Evolutionary conservation across 2,797 vertebrate species (phyloP), one percentile per base, ranked within the genome.

Genomic region (Choloepus didactylus): DNA sequence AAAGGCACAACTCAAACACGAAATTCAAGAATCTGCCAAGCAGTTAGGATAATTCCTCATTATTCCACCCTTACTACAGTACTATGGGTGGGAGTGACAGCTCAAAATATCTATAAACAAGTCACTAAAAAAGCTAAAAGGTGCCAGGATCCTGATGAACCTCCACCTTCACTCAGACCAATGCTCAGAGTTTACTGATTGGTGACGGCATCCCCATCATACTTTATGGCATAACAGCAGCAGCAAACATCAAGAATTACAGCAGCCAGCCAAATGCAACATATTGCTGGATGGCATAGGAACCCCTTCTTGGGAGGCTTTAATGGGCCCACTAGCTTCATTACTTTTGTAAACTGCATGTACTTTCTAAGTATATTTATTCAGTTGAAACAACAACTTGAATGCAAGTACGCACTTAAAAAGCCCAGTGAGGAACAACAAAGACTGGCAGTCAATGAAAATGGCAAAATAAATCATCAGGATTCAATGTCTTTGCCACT

Each of bases 261-360:
- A 99, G 99, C 97, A 99, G 99, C 97, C 99, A 99, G 97, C 98
- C 98, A 27, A 98, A 96, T 8, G 99, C 99, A 0, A 99, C 99
- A 87, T 99, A 99, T 88, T 99, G 99, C 98, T 99, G 99, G 99
- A 99, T 99, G 99, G 99, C 99, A 0, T 99, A 99, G 99, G 99
- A 99, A 94, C 99, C 99, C 99, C 5, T 99, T 99, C 90, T 98
- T 99, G 54, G 99, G 99, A 46, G 99, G 99, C 0, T 99, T 99
- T 98, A 99, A 99, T 0, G 99, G 99, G 84, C 99, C 99, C 0
- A 99, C 99, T 59, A 98, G 99, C 89, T 99, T 99, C 98, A 99
- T 99, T 93, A 97, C 99, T 89, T 99, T 99, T 0, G 98, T 99
- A 95, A 99, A 99, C 98, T 99, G 99, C 96, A 99, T 99, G 99